Percentiles rank a stretch among this genome's conserved stretches.
phyloP scores from a whole-genome alignment of 1,140 invertebrate genomes.

The Drosophila rhopaloa region DNA sequence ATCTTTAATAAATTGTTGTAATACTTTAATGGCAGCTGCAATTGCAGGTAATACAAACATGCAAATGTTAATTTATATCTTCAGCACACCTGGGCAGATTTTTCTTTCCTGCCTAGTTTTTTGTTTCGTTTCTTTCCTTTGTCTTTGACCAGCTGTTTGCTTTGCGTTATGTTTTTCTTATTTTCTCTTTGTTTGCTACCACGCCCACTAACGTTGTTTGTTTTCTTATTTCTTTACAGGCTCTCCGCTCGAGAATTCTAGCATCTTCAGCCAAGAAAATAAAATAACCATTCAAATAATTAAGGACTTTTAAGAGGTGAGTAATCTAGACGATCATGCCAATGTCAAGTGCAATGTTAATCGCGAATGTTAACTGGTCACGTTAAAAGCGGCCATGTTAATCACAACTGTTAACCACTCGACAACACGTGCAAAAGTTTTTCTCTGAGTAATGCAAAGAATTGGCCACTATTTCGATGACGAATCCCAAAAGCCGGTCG shows the following conservation, averaged over 20 bases:
- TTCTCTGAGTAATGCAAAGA: conserved; percentile 29
- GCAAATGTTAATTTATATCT: conserved; percentile 40
- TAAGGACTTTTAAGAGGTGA: conserved; percentile 79
- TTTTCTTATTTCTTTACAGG: conserved; percentile 43
- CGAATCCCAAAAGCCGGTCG: conserved; percentile 31
- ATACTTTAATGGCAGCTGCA: neutral
- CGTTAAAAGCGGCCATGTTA: conserved; percentile 2
- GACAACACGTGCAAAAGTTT: conserved; percentile 31
- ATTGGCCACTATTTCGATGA: conserved; percentile 5
- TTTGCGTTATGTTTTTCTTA: neutral
- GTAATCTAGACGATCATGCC: conserved; percentile 18
- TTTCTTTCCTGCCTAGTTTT: conserved; percentile 14
- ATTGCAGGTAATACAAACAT: conserved; percentile 10
- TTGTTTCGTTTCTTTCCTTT: conserved; percentile 10
- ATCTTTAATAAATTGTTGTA: neutral
- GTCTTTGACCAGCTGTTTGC: conserved; percentile 25
- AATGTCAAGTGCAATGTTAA: conserved; percentile 39
- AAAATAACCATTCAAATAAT: conserved; percentile 55
- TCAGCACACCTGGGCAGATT: conserved; percentile 37
- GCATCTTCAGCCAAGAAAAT: conserved; percentile 7
- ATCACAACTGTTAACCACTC: conserved; percentile 13
- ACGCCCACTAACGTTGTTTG: conserved; percentile 12
- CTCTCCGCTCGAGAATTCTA: conserved; percentile 58
- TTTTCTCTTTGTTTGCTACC: neutral
- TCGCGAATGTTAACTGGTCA: conserved; percentile 19